phyloP scores from a whole-genome alignment of 1,140 invertebrate genomes.

The Zaprionus kolodkinae region DNA sequence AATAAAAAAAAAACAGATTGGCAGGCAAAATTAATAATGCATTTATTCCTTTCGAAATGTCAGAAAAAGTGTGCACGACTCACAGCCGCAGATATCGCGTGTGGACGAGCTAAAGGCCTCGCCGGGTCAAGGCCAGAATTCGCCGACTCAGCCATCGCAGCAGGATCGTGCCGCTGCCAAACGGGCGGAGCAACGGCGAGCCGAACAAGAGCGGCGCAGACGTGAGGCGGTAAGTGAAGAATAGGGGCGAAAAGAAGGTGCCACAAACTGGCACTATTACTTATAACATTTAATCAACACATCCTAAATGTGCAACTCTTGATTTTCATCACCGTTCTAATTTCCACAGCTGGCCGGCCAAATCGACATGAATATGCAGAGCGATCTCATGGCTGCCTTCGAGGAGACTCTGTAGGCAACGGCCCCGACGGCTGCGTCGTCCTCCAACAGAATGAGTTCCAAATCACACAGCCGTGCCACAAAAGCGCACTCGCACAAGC shows the following conservation, averaged over 20 bases:
- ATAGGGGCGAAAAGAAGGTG: background rate
- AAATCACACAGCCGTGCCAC: constrained; percentile 1
- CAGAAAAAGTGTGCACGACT: constrained; percentile 85
- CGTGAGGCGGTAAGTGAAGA: constrained; percentile 93
- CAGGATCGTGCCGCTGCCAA: constrained; percentile 89
- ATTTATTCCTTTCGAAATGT: constrained; percentile 2
- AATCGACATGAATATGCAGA: constrained; percentile 99
- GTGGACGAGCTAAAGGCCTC: constrained; percentile 86
- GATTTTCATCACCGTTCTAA: background rate
- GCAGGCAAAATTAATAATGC: too few relatives aligned
- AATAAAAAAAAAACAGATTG: too few relatives aligned
- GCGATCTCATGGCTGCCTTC: constrained; percentile 98
- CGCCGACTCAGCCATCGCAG: constrained; percentile 87
- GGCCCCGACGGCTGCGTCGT: constrained; percentile 49
- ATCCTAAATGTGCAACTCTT: background rate
- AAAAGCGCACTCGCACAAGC: constrained; percentile 20
- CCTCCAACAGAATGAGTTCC: constrained; percentile 22
- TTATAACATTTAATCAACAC: too few relatives aligned
- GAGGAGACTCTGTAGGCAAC: constrained; percentile 94
- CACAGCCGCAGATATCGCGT: constrained; percentile 81
- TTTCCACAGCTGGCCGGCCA: constrained; percentile 94
- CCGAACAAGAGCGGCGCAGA: constrained; percentile 94
- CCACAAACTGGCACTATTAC: too few relatives aligned
- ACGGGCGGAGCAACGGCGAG: constrained; percentile 90
- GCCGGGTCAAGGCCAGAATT: constrained; percentile 83